These are phyloP conservation scores for Lophius americanus DNA, from an alignment of 2,797 vertebrate species.

Conservation along the genomic window DNA sequence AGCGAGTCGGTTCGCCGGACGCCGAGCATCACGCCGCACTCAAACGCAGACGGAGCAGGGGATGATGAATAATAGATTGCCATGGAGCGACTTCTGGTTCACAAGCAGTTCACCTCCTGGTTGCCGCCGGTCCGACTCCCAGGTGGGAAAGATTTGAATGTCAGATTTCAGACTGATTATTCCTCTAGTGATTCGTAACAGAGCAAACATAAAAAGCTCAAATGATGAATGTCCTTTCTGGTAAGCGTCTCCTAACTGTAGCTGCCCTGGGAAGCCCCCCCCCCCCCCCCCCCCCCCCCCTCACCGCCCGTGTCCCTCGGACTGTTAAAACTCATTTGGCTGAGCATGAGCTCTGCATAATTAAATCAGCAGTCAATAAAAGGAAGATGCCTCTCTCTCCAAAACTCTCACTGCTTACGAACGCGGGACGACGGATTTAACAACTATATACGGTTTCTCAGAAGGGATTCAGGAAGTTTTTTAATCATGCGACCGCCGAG, in stretches of 20 bases:
- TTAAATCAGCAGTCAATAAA: neutral
- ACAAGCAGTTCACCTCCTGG: conserved; percentile 21
- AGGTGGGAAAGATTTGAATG: conserved; percentile 3
- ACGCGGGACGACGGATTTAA: conserved; percentile 3
- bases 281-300: neutral
- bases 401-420: neutral
- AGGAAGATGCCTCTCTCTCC: neutral
- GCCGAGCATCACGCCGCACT: conserved; percentile 5
- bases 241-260: too few species aligned
- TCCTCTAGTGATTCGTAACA: neutral
- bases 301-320: conserved; percentile 26
- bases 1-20: conserved; percentile 38
- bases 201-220: neutral
- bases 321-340: neutral
- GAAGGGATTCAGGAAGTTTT: conserved; percentile 15
- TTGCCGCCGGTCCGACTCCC: conserved; percentile 6
- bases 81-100: conserved; percentile 32
- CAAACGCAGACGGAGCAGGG: conserved; percentile 13
- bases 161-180: neutral
- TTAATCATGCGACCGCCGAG: conserved; percentile 1
- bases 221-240: neutral
- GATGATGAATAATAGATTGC: conserved; percentile 44
- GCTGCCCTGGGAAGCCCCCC: too few species aligned
- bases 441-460: conserved; percentile 5
- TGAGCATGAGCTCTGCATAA: conserved; percentile 17